These are phyloP conservation scores for Willisornis vidua DNA, from an alignment of 2,113 vertebrate genomes.

Conservation along the genomic window DNA sequence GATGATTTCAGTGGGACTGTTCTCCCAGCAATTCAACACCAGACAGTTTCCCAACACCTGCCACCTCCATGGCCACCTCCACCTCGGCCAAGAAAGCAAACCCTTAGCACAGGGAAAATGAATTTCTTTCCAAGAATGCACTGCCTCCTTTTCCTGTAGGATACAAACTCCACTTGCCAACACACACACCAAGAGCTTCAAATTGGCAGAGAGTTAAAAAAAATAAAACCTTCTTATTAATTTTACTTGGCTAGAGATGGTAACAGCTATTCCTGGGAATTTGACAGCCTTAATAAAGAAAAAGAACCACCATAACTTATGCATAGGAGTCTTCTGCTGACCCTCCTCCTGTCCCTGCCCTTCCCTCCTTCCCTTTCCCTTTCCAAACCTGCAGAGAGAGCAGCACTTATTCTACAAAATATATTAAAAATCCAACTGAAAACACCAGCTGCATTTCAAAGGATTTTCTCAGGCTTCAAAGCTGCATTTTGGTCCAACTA, in stretches of 20 bases:
- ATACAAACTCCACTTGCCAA: neutral
- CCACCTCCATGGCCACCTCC: neutral
- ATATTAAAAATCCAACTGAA: neutral
- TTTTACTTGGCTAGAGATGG: constrained; percentile 1
- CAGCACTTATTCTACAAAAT: neutral
- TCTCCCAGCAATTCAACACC: neutral
- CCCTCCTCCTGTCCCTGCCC: neutral
- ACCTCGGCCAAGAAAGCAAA: neutral
- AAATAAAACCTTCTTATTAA: neutral
- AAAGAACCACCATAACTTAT: neutral
- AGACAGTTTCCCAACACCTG: neutral
- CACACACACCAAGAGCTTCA: neutral
- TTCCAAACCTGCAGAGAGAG: fast-evolving
- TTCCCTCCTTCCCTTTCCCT: neutral
- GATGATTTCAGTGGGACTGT: neutral
- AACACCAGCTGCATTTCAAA: constrained; percentile 9
- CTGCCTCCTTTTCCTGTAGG: neutral
- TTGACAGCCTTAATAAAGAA: neutral
- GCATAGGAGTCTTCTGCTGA: neutral
- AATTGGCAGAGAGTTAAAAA: neutral
- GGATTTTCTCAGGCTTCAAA: constrained; percentile 31
- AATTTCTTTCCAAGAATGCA: neutral
- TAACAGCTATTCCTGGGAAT: neutral
- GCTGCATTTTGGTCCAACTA: neutral
- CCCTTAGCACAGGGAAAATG: neutral